These are phyloP conservation scores for Eciton burchellii DNA, from an alignment of 1,140 invertebrate species.

Conservation along the genomic window DNA sequence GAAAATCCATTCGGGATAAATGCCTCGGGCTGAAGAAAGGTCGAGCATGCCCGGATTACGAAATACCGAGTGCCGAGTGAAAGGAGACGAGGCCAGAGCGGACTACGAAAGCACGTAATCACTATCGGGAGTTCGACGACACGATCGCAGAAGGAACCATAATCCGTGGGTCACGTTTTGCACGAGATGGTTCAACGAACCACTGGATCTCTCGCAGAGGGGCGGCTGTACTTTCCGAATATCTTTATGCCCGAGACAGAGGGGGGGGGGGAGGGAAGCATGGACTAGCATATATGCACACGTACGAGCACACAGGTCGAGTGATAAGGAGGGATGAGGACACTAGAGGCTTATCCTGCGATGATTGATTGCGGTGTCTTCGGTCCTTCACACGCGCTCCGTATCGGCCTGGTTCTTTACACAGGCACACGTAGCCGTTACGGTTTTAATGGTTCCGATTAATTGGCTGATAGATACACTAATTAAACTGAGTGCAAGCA, in stretches of 20 bases:
- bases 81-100: conserved; percentile 31
- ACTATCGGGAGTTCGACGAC: conserved; percentile 65
- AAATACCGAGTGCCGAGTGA: conserved; percentile 42
- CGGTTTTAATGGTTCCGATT: background rate
- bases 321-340: no score
- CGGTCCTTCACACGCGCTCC: background rate
- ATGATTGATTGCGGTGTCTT: background rate
- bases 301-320: background rate
- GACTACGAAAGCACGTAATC: conserved; percentile 57
- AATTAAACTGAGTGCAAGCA: background rate
- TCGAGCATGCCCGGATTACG: conserved; percentile 10
- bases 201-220: conserved; percentile 14
- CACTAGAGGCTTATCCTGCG: conserved; percentile 3
- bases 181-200: conserved; percentile 67
- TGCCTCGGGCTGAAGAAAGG: background rate
- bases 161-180: conserved; percentile 69
- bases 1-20: background rate
- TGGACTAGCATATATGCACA: no score
- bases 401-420: background rate
- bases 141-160: conserved; percentile 60
- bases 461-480: background rate
- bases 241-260: conserved; percentile 11
- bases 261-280: conserved; percentile 14
- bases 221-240: conserved; percentile 41
- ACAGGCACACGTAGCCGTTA: no score